These are phyloP conservation scores for Acanthornis magna DNA, from an alignment of 2,797 vertebrate genomes.

Conservation along the genomic window DNA sequence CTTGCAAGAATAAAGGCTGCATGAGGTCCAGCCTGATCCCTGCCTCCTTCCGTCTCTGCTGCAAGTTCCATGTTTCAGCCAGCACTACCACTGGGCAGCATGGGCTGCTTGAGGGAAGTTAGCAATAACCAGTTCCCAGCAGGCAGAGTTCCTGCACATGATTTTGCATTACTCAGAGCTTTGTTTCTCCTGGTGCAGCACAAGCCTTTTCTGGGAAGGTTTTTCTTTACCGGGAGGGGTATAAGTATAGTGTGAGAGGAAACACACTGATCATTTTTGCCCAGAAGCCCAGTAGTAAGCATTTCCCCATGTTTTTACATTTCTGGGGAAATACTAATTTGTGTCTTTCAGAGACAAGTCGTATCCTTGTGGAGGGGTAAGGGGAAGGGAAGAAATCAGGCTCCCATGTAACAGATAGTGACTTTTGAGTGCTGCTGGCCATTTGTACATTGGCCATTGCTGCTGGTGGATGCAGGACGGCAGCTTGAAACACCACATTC, in stretches of 20 bases:
- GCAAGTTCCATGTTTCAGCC: background rate
- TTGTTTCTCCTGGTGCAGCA: background rate
- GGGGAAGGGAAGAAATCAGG: background rate
- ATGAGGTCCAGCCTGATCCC: background rate
- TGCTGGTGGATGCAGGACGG: background rate
- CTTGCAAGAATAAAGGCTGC: background rate
- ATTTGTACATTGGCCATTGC: background rate
- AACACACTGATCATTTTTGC: background rate
- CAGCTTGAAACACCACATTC: background rate
- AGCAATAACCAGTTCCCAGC: background rate
- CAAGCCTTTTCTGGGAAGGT: background rate
- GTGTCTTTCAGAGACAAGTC: background rate
- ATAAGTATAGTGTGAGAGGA: background rate
- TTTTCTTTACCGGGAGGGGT: background rate
- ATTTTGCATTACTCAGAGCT: background rate
- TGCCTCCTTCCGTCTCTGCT: background rate
- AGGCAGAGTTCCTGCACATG: fast-evolving
- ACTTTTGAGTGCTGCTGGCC: background rate
- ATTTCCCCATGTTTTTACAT: background rate
- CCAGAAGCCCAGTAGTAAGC: background rate
- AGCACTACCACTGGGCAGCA: background rate
- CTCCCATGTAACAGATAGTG: background rate
- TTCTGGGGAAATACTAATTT: background rate
- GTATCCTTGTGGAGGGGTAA: background rate
- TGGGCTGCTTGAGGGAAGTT: background rate